These are phyloP conservation scores for Listronotus oregonensis DNA, from an alignment of 1,140 invertebrate genomes.

Conservation along the genomic window DNA sequence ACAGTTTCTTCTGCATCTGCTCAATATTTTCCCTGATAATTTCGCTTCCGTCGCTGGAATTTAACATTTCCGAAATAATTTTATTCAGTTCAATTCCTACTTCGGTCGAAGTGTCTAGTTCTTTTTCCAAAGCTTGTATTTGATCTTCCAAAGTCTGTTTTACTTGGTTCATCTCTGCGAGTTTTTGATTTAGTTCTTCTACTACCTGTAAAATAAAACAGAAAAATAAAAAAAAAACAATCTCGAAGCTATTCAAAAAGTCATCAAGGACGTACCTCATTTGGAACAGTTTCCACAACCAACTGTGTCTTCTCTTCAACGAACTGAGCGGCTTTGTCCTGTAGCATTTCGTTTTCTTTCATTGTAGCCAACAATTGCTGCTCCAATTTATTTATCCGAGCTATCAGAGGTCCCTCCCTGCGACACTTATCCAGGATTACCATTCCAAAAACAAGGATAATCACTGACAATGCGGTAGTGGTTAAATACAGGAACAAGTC, in stretches of 20 bases:
- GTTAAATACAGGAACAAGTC: slow-evolving; percentile 50
- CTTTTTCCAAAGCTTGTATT: slow-evolving; percentile 64
- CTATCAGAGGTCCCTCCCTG: slow-evolving; percentile 64
- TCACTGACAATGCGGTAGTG: slow-evolving; percentile 69
- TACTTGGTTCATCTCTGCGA: slow-evolving; percentile 56
- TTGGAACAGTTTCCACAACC: slow-evolving; percentile 66
- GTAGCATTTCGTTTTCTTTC: slow-evolving; percentile 69
- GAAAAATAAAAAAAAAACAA: too few relatives aligned
- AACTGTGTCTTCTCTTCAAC: slow-evolving; percentile 59
- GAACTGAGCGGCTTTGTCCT: slow-evolving; percentile 62
- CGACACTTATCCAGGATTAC: slow-evolving; percentile 76
- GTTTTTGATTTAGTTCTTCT: slow-evolving; percentile 63
- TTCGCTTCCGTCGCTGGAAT: slow-evolving; percentile 63
- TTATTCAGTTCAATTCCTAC: slow-evolving; percentile 68
- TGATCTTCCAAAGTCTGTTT: slow-evolving; percentile 61
- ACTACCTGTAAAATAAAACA: slow-evolving; percentile 53
- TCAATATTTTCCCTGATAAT: slow-evolving; percentile 65
- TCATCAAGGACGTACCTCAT: slow-evolving; percentile 60
- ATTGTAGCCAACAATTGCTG: slow-evolving; percentile 59
- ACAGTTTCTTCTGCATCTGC: slow-evolving; percentile 65
- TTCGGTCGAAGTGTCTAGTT: slow-evolving; percentile 68
- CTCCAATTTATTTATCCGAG: slow-evolving; percentile 67
- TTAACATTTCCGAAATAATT: slow-evolving; percentile 69
- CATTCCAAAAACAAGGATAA: slow-evolving; percentile 76
- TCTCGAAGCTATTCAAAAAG: too few relatives aligned